Evolutionary conservation across 2,888 invertebrate species (phyloP), one percentile per base, ranked within the genome.

Genomic region (Bombylius discolor): DNA sequence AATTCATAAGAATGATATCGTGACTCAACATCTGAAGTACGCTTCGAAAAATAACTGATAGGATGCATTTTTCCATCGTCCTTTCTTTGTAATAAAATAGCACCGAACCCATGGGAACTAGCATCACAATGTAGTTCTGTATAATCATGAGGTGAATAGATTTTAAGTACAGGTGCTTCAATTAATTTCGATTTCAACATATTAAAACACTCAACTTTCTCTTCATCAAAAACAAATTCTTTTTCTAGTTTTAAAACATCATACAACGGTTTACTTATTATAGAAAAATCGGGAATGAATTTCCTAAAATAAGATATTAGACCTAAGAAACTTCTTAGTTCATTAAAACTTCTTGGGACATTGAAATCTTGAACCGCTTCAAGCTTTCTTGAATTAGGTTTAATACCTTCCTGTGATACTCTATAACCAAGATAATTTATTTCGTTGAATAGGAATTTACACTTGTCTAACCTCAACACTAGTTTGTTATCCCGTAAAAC

Each of bases 81-180:
- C 51, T 59, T 58, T 47, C 47, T 54, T 49, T 64, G 64, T 13
- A 66, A 32, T 14, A 65, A 44, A 9, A 66, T 59, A 32, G 65
- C 60, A 31, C 66, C 66, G 65, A 66, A 65, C 1, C 65, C 65
- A 4, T 13, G 6, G 3, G 57, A 9, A 56, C 62, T 61, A 2
- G 65, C 66, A 59, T 68, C 67, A 14, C 62, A 64, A 59, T 67
- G 66, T 34, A 67, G 54, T 56, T 68, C 63, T 13, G 66, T 68
- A 53, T 62, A 60, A 44, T 49, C 14, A 33, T 49, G 39, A 8
- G 65, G 64, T 9, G 57, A 56, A 59, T 59, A 70, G 6, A 70
- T 57, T 64, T 60, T 31, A 70, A 57, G 33, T 11, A 68, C 59
- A 12, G 63, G 64, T 46, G 60, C 51, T 32, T 53, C 52, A 42